phyloP scores from a whole-genome alignment of 2,113 vertebrate genomes.

The Stegostoma tigrinum region DNA sequence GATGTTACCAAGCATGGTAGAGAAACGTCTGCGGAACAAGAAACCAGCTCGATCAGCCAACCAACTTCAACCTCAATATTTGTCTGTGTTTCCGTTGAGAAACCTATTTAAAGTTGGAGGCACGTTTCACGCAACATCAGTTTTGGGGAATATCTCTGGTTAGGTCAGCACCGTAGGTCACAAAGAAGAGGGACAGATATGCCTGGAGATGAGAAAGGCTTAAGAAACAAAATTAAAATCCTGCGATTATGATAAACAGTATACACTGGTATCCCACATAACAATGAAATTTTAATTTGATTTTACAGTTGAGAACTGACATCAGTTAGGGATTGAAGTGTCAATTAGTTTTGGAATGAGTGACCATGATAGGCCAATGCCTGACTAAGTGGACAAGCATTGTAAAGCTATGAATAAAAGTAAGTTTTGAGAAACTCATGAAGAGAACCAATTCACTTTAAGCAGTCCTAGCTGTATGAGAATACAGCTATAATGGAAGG shows the following conservation, averaged over 20 bases:
- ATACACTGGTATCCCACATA: not conserved
- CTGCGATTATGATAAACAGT: not conserved
- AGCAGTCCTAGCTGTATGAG: not conserved
- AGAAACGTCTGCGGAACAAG: no score
- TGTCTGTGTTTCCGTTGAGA: not conserved
- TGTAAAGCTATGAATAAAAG: not conserved
- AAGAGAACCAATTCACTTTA: not conserved
- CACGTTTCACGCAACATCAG: not conserved
- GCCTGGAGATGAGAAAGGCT: not conserved
- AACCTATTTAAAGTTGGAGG: not conserved
- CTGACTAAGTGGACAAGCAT: not conserved
- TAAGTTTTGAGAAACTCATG: not conserved
- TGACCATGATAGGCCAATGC: not conserved
- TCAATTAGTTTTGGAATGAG: not conserved
- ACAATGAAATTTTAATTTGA: not conserved
- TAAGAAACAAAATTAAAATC: not conserved
- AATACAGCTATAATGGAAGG: not conserved
- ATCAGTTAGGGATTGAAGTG: not conserved
- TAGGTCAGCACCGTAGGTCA: not conserved
- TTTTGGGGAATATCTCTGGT: not conserved
- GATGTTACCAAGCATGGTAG: no score
- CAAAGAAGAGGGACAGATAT: not conserved
- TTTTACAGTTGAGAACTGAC: not conserved
- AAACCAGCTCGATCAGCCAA: no score
- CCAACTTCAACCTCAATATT: not conserved